These are phyloP conservation scores for Odontamblyopus rebecca DNA, from an alignment of 2,797 vertebrate species.

Conservation along the genomic window DNA sequence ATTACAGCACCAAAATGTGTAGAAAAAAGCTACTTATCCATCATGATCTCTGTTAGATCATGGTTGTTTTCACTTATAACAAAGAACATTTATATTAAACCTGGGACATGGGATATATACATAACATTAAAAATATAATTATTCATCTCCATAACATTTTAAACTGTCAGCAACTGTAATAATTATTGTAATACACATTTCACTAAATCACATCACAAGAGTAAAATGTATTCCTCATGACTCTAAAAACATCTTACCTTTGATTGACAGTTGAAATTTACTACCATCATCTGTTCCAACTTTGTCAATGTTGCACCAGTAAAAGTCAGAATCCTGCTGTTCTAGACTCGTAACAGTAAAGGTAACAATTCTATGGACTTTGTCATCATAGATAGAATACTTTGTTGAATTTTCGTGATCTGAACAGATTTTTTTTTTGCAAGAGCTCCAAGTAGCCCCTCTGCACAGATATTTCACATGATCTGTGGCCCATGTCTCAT, in stretches of 20 bases:
- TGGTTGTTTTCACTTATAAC: no score
- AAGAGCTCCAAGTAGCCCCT: neutral
- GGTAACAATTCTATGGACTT: constrained; percentile 2
- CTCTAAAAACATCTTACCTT: constrained; percentile 3
- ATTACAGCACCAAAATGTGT: no score
- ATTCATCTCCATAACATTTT: no score
- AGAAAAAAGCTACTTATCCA: no score
- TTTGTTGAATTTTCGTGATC: neutral
- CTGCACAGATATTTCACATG: constrained; percentile 2
- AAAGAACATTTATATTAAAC: no score
- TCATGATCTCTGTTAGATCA: no score
- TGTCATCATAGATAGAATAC: constrained; percentile 2
- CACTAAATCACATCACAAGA: neutral
- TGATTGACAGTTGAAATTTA: neutral
- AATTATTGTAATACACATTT: neutral
- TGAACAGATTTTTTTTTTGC: neutral
- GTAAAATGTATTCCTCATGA: neutral
- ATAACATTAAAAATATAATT: no score
- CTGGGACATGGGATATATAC: no score
- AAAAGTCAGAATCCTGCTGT: neutral
- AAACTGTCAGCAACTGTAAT: no score
- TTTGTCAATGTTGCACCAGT: constrained; percentile 1
- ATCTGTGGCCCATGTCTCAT: neutral
- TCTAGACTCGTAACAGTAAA: neutral
- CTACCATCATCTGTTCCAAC: neutral